Conservation (phyloP, 2,113 vertebrate genomes). For the Megaceryle torquata region DNA sequence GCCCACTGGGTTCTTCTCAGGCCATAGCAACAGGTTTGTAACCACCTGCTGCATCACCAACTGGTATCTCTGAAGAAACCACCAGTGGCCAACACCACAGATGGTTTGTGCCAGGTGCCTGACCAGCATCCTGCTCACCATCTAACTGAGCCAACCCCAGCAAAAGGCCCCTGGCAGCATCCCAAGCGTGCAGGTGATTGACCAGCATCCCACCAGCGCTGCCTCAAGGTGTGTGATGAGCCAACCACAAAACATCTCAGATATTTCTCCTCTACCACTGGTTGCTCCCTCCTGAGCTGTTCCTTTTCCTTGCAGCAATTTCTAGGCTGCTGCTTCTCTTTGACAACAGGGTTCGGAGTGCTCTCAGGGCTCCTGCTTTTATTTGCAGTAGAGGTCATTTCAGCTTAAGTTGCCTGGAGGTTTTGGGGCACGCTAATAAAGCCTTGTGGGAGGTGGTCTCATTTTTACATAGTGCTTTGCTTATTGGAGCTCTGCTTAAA, state of each 20-base stretch:
- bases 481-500: not conserved
- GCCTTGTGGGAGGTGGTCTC: not conserved
- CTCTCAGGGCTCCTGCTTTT: not conserved
- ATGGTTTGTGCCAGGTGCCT: not conserved
- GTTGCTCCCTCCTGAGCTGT: not conserved
- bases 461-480: not conserved
- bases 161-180: rapidly evolving
- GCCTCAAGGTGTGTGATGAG: not conserved
- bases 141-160: not conserved
- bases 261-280: not conserved
- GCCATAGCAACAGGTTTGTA: not conserved
- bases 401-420: not conserved
- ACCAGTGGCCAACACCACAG: rapidly evolving
- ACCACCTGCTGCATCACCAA: not conserved
- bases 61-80: not conserved
- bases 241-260: not conserved
- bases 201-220: not conserved
- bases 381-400: not conserved
- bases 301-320: not conserved
- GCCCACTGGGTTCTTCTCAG: not conserved
- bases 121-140: not conserved
- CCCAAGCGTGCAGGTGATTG: not conserved
- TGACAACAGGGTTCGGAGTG: rapidly evolving
- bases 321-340: not conserved
- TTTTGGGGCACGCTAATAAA: not conserved